Evolutionary conservation across 2,797 vertebrate species (phyloP).

Genomic region (Sebastes hopkinsi): DNA sequence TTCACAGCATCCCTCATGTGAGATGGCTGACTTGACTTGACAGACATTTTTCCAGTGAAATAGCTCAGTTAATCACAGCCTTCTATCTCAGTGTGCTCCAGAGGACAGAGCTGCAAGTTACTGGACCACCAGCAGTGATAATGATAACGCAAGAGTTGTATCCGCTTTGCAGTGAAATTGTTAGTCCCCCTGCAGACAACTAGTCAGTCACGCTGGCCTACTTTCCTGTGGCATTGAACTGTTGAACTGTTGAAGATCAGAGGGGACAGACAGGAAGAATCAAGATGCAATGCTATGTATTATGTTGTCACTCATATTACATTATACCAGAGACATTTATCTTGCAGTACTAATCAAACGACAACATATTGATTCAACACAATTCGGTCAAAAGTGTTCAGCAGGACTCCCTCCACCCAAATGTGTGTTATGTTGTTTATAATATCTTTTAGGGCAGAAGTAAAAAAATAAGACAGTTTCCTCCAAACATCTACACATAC

Average conservation of each 20-base stretch:
- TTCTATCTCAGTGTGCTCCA: constrained; percentile 24
- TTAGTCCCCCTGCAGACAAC: constrained; percentile 34
- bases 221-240: constrained; percentile 24
- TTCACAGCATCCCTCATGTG: constrained; percentile 5
- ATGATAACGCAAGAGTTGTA: neutral
- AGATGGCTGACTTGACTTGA: constrained; percentile 45
- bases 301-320: neutral
- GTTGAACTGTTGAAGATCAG: constrained; percentile 13
- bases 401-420: neutral
- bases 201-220: constrained; percentile 44
- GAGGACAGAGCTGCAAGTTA: neutral
- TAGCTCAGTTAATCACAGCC: constrained; percentile 23
- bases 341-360: neutral
- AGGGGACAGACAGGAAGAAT: neutral
- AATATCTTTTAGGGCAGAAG: neutral
- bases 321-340: neutral
- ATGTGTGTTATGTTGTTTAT: neutral
- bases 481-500: neutral
- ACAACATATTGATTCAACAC: neutral
- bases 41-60: constrained; percentile 37
- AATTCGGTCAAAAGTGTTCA: neutral
- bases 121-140: neutral
- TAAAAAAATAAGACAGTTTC: neutral
- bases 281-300: neutral
- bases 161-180: constrained; percentile 17